Evolutionary conservation across 2,797 vertebrate genomes (phyloP).

Genomic region (Rhabdomys pumilio): DNA sequence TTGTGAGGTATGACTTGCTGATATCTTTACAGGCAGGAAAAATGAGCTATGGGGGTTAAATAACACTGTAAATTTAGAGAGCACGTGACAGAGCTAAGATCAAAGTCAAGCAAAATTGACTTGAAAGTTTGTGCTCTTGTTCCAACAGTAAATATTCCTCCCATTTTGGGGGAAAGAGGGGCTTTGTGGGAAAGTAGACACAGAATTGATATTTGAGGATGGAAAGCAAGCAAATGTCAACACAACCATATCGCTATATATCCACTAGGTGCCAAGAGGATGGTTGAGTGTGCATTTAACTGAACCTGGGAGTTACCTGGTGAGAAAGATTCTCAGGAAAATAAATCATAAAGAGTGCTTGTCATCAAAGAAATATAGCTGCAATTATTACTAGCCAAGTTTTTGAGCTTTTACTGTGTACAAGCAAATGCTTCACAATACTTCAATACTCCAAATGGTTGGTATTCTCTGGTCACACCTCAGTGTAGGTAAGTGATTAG

Average conservation of each 20-base stretch:
- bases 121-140: slow-evolving; percentile 59
- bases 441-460: slow-evolving; percentile 24
- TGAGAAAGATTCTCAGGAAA: slow-evolving; percentile 31
- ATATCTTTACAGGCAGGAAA: slow-evolving; percentile 42
- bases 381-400: slow-evolving; percentile 20
- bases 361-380: slow-evolving; percentile 39
- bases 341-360: slow-evolving; percentile 55
- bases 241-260: not conserved
- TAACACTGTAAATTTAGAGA: slow-evolving; percentile 51
- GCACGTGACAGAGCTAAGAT: not conserved
- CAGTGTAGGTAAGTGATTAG: not conserved
- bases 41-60: slow-evolving; percentile 9
- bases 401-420: not conserved
- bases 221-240: slow-evolving; percentile 58
- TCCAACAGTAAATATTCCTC: not conserved
- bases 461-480: not conserved
- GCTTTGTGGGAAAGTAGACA: slow-evolving; percentile 53
- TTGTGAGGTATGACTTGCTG: slow-evolving; percentile 20
- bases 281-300: slow-evolving; percentile 8
- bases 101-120: slow-evolving; percentile 24
- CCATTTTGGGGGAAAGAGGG: not conserved
- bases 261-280: slow-evolving; percentile 39
- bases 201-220: slow-evolving; percentile 46
- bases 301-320: not conserved
- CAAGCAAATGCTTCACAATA: slow-evolving; percentile 41